Percentiles rank a stretch among this genome's conserved stretches.
Evolutionary conservation across 2,888 invertebrate species (phyloP).

Genomic region (Thecocarcelia acutangulata): DNA sequence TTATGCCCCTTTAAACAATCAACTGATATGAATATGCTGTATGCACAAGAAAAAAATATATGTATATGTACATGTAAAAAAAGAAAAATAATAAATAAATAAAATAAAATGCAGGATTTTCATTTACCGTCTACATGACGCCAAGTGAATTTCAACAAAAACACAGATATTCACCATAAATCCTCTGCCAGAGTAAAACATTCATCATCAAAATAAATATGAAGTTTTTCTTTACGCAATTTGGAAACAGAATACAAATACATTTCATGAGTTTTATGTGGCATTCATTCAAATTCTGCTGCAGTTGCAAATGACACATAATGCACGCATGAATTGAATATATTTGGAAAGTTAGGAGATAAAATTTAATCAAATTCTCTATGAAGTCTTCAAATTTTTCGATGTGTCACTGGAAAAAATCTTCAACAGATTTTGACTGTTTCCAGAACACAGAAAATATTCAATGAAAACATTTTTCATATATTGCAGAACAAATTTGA

Average conservation of each 20-base stretch:
- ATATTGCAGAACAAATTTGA: too few species aligned
- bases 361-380: too few species aligned
- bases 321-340: background rate
- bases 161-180: constrained; percentile 14
- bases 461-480: too few species aligned
- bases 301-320: background rate
- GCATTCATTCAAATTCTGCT: background rate
- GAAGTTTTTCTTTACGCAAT: background rate
- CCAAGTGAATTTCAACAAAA: constrained; percentile 29
- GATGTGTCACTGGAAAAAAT: too few species aligned
- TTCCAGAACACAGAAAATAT: too few species aligned
- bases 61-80: background rate
- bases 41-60: background rate
- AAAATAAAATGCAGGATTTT: constrained; percentile 17
- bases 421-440: too few species aligned
- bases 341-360: background rate
- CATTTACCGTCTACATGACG: constrained; percentile 42
- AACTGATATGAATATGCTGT: background rate
- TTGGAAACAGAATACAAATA: background rate
- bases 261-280: background rate
- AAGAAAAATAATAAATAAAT: background rate
- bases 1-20: background rate
- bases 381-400: too few species aligned
- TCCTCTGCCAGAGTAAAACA: background rate
- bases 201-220: constrained; percentile 24